Evolutionary conservation across 2,888 invertebrate species (phyloP), one percentile per base, ranked within the genome.

Genomic region (Sepiola atlantica): DNA sequence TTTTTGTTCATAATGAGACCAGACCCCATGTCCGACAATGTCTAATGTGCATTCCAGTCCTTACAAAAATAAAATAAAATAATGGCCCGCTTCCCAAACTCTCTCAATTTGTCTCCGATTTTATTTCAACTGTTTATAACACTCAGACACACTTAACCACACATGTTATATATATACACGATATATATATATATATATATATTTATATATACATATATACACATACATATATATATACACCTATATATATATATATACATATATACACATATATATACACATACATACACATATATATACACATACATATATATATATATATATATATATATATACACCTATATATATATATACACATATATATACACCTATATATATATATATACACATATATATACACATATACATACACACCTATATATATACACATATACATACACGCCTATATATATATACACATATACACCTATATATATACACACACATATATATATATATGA

Each of bases 301-400:
- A 91, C 28, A 91, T 10, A 45, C n/a, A n/a, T 45, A 91, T 12
- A 24, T 91, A 91, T 1, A 91, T 91, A n/a, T n/a, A 91, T 91
- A n/a, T 0, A 91, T 3, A 91, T 91, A 91, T 91, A 91, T 3
- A n/a, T 91, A 91, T 91, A n/a, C 14, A n/a, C 32, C 28, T 91
- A n/a, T 91, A 91, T n/a, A 91, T 28, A 91, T 91, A 91, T n/a
- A 91, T 91, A 91, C 10, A n/a, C 32, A 32, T 91, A 32, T 91
- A 45, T 35, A 32, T 91, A 45, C 3, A 35, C 18, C 2, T 35
- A 24, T 35, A 45, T 35, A 32, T 6, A 45, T n/a, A 91, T 91
- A 45, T 35, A 91, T 8, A 91, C 21, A 45, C 35, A 54, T 12
- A 91, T 4, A 91, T 35, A 91, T 28, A 91, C 21, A 35, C 21